A percentile compares a stretch with the other conserved stretches of the same genome.
Evolutionary conservation across 2,113 vertebrate species (phyloP).

Genomic region (Malurus alboscapulatus): DNA sequence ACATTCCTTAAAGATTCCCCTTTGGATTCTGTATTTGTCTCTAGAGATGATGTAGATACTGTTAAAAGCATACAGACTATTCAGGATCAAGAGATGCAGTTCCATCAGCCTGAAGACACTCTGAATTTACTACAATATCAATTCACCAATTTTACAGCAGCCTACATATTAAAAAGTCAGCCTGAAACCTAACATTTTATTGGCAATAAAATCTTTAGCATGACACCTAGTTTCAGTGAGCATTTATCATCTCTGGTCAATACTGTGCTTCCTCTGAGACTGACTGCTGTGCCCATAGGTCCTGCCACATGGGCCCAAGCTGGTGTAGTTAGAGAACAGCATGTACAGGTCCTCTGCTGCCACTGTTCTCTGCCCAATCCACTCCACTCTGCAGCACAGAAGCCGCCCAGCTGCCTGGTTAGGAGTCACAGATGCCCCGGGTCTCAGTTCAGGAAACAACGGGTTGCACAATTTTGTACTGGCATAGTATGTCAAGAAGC

Average conservation of each 20-base stretch:
- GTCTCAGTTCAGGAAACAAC: not conserved
- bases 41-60: not conserved
- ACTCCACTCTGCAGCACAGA: fast-evolving
- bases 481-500: fast-evolving
- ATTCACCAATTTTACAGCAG: not conserved
- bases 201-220: fast-evolving
- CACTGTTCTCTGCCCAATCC: not conserved
- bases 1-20: not conserved
- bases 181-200: not conserved
- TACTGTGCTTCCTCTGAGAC: not conserved
- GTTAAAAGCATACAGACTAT: not conserved
- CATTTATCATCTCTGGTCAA: not conserved
- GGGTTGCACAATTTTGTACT: not conserved
- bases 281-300: not conserved
- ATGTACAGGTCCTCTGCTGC: not conserved
- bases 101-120: not conserved
- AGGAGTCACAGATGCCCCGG: fast-evolving
- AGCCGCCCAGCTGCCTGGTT: not conserved
- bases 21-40: not conserved
- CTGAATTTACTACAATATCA: not conserved
- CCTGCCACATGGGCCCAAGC: fast-evolving
- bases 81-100: not conserved
- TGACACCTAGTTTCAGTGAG: not conserved
- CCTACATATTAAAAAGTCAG: not conserved
- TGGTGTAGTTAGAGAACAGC: fast-evolving